Conservation (phyloP, 2,888 invertebrate genomes). For the Anthrax anthrax region DNA sequence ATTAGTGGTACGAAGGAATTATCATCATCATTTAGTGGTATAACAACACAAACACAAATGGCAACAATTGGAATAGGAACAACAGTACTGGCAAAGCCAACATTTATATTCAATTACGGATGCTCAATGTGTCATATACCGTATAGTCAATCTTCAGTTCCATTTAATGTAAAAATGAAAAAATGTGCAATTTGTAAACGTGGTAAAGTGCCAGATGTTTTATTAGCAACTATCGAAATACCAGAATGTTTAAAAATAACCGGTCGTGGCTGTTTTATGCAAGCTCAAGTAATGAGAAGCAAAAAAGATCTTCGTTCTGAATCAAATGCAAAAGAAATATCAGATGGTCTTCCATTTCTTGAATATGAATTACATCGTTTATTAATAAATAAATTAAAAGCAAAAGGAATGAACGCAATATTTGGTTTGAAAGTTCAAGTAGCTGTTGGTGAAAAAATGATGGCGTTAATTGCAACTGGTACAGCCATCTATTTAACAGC, state of each 20-base stretch:
- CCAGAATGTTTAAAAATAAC: conserved; percentile 60
- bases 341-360: conserved; percentile 85
- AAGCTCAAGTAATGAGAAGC: conserved; percentile 60
- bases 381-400: conserved; percentile 75
- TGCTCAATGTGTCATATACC: conserved; percentile 62
- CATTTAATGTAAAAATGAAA: conserved; percentile 56
- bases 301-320: conserved; percentile 71
- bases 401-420: conserved; percentile 89
- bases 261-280: conserved; percentile 49
- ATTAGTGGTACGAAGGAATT: conserved; percentile 17
- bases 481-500: conserved; percentile 69
- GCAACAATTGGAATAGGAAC: neutral
- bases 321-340: conserved; percentile 82
- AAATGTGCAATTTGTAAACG: conserved; percentile 60
- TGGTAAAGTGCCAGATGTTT: conserved; percentile 78
- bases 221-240: conserved; percentile 78
- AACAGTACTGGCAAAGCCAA: neutral
- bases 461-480: conserved; percentile 79
- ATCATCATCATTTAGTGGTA: conserved; percentile 17
- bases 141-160: conserved; percentile 55
- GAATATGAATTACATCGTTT: conserved; percentile 92
- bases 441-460: conserved; percentile 72
- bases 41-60: conserved; percentile 3
- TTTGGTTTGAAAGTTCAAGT: conserved; percentile 74
- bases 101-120: conserved; percentile 14